phyloP scores from a whole-genome alignment of 2,113 vertebrate species.

The Aix galericulata region DNA sequence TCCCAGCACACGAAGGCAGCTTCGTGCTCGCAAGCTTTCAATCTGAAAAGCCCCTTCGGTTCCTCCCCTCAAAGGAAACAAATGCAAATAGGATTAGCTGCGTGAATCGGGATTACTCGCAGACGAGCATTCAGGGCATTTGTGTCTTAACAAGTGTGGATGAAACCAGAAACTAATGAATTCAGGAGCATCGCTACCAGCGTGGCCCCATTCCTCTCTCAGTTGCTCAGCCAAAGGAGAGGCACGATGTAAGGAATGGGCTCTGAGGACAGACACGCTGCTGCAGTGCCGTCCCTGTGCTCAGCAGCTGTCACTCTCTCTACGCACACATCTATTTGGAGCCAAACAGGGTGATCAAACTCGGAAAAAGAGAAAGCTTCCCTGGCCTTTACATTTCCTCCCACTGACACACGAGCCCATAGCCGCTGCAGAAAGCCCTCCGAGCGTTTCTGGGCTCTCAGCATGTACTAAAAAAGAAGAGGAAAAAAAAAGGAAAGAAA shows the following conservation, averaged over 20 bases:
- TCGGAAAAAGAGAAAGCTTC: background rate
- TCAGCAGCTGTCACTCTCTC: background rate
- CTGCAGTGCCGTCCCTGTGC: background rate
- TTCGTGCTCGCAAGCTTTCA: background rate
- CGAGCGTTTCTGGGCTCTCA: background rate
- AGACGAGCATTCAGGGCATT: background rate
- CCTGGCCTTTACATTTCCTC: background rate
- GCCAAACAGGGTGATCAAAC: background rate
- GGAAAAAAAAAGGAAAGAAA: background rate
- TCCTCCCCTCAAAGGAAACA: background rate
- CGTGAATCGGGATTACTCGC: background rate
- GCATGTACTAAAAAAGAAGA: background rate
- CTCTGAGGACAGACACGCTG: background rate
- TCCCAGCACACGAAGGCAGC: background rate
- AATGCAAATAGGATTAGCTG: background rate
- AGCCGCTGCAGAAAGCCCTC: background rate
- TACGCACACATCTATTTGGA: rapidly evolving
- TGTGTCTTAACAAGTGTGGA: background rate
- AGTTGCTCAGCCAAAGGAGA: background rate
- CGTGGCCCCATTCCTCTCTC: background rate
- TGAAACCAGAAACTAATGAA: background rate
- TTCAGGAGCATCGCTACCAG: background rate
- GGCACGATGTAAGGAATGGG: rapidly evolving
- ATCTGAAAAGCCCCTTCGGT: background rate
- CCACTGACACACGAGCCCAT: rapidly evolving